Evolutionary conservation across 2,797 vertebrate species (phyloP).

Genomic region (Austrolebias charrua): DNA sequence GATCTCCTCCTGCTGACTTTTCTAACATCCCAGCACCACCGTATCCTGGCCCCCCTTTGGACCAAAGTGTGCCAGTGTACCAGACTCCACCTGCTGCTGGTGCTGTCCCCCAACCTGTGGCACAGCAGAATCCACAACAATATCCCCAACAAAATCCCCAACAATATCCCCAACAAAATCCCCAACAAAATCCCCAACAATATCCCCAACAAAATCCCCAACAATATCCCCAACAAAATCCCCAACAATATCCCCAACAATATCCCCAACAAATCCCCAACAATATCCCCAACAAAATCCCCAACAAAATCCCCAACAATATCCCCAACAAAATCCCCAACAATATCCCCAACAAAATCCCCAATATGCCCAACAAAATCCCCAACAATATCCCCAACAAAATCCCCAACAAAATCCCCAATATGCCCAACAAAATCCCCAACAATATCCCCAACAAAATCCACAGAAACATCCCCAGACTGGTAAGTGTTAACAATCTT

Average conservation of each 20-base stretch:
- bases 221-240: no score
- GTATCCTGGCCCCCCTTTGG: slow-evolving; percentile 39
- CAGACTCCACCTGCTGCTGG: not conserved
- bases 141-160: not conserved
- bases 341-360: not conserved
- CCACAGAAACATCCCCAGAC: not conserved
- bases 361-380: no score
- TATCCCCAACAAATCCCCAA: no score
- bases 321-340: no score
- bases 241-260: not conserved
- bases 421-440: no score
- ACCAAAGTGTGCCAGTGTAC: not conserved
- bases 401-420: no score
- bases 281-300: no score
- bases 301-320: not conserved
- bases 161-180: not conserved
- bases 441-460: no score
- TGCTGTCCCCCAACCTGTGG: not conserved
- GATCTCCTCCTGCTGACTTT: not conserved
- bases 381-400: not conserved
- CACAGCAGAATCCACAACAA: not conserved
- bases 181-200: no score
- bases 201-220: no score
- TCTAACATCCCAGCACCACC: slow-evolving; percentile 18
- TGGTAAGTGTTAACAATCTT: slow-evolving; percentile 22